Conservation (phyloP, 2,113 vertebrate species). For the Cyphomyrus discorhynchus region DNA sequence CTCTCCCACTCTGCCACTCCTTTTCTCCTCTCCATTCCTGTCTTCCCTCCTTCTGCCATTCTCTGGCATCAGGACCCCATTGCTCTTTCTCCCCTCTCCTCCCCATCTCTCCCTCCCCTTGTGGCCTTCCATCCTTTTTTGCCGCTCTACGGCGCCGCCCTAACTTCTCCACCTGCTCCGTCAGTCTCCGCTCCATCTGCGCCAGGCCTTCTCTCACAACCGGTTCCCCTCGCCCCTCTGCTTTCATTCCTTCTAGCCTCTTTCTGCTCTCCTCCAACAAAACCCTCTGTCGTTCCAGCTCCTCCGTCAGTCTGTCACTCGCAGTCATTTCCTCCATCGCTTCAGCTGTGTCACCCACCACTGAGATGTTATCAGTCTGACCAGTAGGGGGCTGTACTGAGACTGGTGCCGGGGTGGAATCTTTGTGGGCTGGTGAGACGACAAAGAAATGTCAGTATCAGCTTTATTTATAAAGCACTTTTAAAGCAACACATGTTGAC, state of each 20-base stretch:
- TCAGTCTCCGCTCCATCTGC: conserved; percentile 56
- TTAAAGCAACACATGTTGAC: not conserved
- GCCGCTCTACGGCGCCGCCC: conserved; percentile 34
- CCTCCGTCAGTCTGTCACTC: conserved; percentile 39
- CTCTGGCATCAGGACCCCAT: not conserved
- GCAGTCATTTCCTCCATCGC: conserved; percentile 28
- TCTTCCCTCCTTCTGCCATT: conserved; percentile 25
- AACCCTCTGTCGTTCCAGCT: conserved; percentile 54
- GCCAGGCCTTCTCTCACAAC: conserved; percentile 51
- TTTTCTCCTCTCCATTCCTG: conserved; percentile 28
- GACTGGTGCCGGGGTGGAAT: conserved; percentile 18
- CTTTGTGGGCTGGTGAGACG: conserved; percentile 36
- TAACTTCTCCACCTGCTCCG: conserved; percentile 52
- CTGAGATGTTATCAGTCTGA: conserved; percentile 21
- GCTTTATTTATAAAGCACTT: not conserved
- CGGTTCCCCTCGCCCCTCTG: conserved; percentile 41
- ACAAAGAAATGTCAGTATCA: conserved; percentile 10
- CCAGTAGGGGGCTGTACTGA: conserved; percentile 26
- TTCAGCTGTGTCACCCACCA: conserved; percentile 12
- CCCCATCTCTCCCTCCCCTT: conserved; percentile 18
- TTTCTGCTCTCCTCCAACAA: conserved; percentile 57
- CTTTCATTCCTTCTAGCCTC: conserved; percentile 56
- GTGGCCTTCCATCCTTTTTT: conserved; percentile 37
- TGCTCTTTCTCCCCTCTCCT: not conserved
- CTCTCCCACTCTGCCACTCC: conserved; percentile 20